These are phyloP conservation scores for Notothenia coriiceps DNA, from an alignment of 2,113 vertebrate species.

Conservation along the genomic window DNA sequence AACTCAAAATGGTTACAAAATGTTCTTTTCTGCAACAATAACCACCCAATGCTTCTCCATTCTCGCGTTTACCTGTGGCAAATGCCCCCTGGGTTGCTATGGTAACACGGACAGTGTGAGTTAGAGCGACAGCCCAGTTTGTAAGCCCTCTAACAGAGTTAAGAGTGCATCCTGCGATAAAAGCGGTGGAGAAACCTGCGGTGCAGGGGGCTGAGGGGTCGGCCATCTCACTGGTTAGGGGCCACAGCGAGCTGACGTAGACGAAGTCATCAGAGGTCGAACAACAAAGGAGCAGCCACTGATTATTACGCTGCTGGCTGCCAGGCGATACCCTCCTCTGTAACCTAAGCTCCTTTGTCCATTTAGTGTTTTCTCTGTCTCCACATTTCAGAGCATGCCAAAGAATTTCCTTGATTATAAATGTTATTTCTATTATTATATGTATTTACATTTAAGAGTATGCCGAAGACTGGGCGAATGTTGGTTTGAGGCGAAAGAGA, in stretches of 20 bases:
- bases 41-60: slow-evolving; percentile 3
- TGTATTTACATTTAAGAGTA: no score
- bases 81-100: slow-evolving; percentile 61
- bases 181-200: background rate
- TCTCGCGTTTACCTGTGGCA: slow-evolving; percentile 26
- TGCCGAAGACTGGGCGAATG: no score
- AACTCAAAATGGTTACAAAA: slow-evolving; percentile 11
- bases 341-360: no score
- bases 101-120: slow-evolving; percentile 50
- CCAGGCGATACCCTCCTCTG: slow-evolving; percentile 20
- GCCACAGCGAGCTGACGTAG: background rate
- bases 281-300: slow-evolving; percentile 20
- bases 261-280: slow-evolving; percentile 13
- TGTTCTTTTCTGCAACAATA: slow-evolving; percentile 28
- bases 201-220: background rate
- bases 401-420: no score
- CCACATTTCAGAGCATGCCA: no score
- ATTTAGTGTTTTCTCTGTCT: no score
- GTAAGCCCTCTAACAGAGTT: slow-evolving; percentile 25
- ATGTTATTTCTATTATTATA: no score
- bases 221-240: slow-evolving; percentile 4
- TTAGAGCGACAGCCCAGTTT: slow-evolving; percentile 20
- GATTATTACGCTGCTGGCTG: slow-evolving; percentile 39
- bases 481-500: no score
- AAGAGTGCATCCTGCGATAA: slow-evolving; percentile 27